These are phyloP conservation scores for Lutjanus erythropterus DNA, from an alignment of 2,113 vertebrate genomes.

Conservation along the genomic window DNA sequence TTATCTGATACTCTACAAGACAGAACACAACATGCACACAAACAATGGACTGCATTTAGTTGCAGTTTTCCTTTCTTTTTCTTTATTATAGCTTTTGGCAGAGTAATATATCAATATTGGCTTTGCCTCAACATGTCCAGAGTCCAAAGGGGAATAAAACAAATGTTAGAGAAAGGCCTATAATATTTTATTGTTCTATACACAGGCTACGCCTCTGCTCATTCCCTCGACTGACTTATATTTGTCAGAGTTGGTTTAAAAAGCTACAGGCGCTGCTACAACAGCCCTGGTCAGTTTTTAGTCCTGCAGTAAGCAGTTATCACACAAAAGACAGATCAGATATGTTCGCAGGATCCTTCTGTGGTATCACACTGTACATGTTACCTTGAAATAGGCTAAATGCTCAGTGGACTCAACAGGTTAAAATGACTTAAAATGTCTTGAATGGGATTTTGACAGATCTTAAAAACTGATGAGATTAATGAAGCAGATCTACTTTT, in stretches of 20 bases:
- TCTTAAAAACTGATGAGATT: no score
- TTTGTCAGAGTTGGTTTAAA: conserved; percentile 10
- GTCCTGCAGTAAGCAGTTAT: background rate
- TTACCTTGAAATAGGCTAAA: background rate
- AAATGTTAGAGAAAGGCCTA: background rate
- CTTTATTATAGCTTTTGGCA: conserved; percentile 4
- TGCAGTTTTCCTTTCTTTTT: background rate
- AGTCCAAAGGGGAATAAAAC: conserved; percentile 39
- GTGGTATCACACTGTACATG: background rate
- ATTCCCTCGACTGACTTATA: background rate
- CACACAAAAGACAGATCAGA: background rate
- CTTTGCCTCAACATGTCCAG: conserved; percentile 24
- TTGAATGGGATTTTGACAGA: no score
- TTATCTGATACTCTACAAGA: background rate
- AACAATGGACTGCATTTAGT: background rate
- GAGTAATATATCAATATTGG: conserved; percentile 6
- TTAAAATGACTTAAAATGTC: no score
- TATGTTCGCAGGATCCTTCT: background rate
- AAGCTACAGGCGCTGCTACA: background rate
- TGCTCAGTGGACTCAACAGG: no score
- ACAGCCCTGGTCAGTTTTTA: background rate
- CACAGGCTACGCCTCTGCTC: background rate
- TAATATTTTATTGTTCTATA: conserved; percentile 15
- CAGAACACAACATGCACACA: conserved; percentile 7
- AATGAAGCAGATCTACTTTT: no score